Base-by-base conservation (phyloP, 1,140 invertebrate species). In the Brachionus koreanus region DNA sequence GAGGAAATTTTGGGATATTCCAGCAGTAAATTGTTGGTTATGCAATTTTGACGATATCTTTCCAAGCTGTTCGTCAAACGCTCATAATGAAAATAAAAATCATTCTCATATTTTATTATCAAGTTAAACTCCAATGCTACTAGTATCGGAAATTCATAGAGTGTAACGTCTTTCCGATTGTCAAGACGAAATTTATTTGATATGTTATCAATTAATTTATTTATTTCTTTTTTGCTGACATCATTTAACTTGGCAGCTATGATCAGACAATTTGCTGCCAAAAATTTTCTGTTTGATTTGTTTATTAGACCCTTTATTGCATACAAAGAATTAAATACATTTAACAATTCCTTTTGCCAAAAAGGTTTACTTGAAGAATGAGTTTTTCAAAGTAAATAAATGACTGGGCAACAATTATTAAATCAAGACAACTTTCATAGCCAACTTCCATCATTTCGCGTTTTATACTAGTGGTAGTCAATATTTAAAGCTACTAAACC, bases 351-450 rank as follows among this genome's bases (percentile, higher is more conserved):
- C 19, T 16, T n/a, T n/a, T n/a, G n/a, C n/a, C 6, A n/a, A 19
- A 33, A 75, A 49, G n/a, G 43, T 79, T 86, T 84, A 89, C 94
- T 83, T 93, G 92, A 46, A 98, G 89, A 86, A 98, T 96, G 5
- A 98, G 90, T 86, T 97, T 97, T 88, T 98, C 96, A 90, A 97
- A 98, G 88, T 96, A 98, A 35, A 98, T 96, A 87, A 98, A 98
- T 0, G 95, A 93, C 89, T 96, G 95, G 39, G 96, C 95, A 33
- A 98, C 94, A 9, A 94, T 96, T 83, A 97, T 89, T 49, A 97
- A 89, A 89, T 98, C 96, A 83, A 93, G 90, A 83, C 92, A 92
- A 85, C 92, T 92, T 87, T 90, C 90, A 88, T 94, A 94, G 2
- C 93, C 94, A 83, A 98, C 97, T 89, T 95, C 94, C 23, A 93